Conservation (phyloP, 1,140 invertebrate species). For the Heliconius nattereri region DNA sequence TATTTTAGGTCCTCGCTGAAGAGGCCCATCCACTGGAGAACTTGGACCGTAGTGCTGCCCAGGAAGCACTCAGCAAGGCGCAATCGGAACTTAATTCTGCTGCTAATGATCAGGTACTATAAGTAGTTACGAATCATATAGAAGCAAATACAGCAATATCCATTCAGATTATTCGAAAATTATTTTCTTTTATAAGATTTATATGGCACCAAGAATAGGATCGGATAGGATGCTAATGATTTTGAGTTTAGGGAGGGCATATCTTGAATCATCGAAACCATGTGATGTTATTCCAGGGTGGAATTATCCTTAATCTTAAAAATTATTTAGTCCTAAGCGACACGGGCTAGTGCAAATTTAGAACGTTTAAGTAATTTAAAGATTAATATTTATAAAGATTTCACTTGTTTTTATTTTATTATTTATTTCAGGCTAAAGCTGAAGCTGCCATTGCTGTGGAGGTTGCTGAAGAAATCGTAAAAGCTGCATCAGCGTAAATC, state of each 20-base stretch:
- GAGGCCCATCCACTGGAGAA: slow-evolving; percentile 95
- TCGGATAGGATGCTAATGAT: not conserved
- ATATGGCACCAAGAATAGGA: too few species aligned
- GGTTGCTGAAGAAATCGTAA: slow-evolving; percentile 95
- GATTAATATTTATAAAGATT: not conserved
- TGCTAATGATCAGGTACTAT: slow-evolving; percentile 85
- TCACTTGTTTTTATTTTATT: slow-evolving; percentile 14
- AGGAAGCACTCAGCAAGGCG: slow-evolving; percentile 92
- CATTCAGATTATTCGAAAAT: too few species aligned
- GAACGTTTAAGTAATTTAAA: too few species aligned
- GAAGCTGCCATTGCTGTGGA: slow-evolving; percentile 97
- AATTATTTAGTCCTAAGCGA: too few species aligned
- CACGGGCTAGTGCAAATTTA: too few species aligned
- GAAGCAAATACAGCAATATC: too few species aligned
- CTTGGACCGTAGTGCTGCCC: slow-evolving; percentile 90
- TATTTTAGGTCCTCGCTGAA: slow-evolving; percentile 92
- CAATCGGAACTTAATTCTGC: slow-evolving; percentile 91
- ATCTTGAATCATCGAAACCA: too few species aligned
- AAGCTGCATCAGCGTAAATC: slow-evolving; percentile 84
- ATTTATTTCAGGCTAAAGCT: slow-evolving; percentile 87
- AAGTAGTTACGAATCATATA: not conserved
- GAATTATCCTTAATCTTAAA: too few species aligned
- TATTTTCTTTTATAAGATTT: too few species aligned
- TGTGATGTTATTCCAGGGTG: too few species aligned
- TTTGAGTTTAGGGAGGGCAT: not conserved